Evolutionary conservation across 2,797 vertebrate genomes (phyloP), one percentile per base, ranked within the genome.

Genomic region (Hippoglossus hippoglossus): DNA sequence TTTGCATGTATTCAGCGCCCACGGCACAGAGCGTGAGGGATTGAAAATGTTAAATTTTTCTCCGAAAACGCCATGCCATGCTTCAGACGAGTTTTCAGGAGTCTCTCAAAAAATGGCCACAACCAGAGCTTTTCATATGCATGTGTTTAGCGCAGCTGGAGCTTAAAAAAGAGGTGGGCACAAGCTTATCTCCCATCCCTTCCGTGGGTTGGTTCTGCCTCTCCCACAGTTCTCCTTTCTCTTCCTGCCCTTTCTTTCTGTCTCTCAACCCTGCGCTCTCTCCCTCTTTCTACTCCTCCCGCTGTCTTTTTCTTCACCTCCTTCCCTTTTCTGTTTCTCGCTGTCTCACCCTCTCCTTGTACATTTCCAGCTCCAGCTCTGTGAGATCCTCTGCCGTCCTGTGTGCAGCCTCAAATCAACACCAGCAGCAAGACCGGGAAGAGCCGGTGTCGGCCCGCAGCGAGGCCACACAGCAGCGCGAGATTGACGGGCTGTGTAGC

Each of bases 401-500:
- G 72, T 68, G 76, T 63, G 71, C 80, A 80, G 63, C 77, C 76
- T 86, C 77, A 79, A 80, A 89, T 88, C 83, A 82, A 78, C 78
- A 81, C 80, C 82, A 84, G 79, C 82, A 81, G 83, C 70, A 80
- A 81, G 75, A 82, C 79, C 16, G 49, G 82, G 75, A 85, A 79
- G 75, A 72, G 71, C 73, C 39, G 3, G 67, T 56, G 83, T 74
- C 56, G 31, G 87, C 88, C 79, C 25, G 39, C 86, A 68, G 80
- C 85, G 85, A 83, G 86, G 85, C 90, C 86, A 76, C 84, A 79
- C 78, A 80, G 70, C 81, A 67, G 81, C 18, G 49, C 49, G 72
- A 87, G 90, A 89, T 75, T 84, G 90, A 91, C 82, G 50, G 79
- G 84, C 74, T 71, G 81, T 80, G 87, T 67, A 69, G 81, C 81